These are phyloP conservation scores for Denticeps clupeoides DNA, from an alignment of 2,797 vertebrate genomes.

Conservation along the genomic window DNA sequence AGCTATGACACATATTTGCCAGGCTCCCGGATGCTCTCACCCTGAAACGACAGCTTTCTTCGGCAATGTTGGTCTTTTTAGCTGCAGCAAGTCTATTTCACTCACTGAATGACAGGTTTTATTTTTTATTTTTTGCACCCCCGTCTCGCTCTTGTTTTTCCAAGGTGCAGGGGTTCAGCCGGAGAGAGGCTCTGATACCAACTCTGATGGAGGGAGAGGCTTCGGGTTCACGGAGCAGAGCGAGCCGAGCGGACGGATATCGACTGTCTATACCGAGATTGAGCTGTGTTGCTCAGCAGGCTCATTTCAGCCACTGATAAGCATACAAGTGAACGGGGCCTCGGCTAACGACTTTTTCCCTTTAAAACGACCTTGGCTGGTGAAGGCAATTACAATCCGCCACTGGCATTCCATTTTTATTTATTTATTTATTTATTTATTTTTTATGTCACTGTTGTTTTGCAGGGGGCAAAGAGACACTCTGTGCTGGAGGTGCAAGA, in stretches of 20 bases:
- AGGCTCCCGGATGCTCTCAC: no score
- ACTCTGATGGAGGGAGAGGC: no score
- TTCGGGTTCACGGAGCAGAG: conserved; percentile 7
- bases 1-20: no score
- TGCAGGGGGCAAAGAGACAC: conserved; percentile 12
- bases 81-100: no score
- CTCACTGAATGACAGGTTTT: no score
- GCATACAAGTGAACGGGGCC: conserved; percentile 23
- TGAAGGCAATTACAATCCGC: conserved; percentile 24
- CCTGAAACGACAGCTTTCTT: no score
- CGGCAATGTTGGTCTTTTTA: no score
- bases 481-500: conserved; percentile 8
- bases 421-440: background rate
- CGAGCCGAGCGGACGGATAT: conserved; percentile 23
- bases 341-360: conserved; percentile 30
- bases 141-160: no score
- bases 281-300: conserved; percentile 21
- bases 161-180: no score
- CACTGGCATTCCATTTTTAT: background rate
- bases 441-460: conserved; percentile 12
- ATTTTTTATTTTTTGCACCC: no score
- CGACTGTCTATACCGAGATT: conserved; percentile 27
- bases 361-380: conserved; percentile 35
- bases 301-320: conserved; percentile 32
- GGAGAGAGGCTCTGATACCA: no score